These are phyloP conservation scores for Lagocephalus sceleratus DNA, from an alignment of 2,797 vertebrate species.

Conservation along the genomic window DNA sequence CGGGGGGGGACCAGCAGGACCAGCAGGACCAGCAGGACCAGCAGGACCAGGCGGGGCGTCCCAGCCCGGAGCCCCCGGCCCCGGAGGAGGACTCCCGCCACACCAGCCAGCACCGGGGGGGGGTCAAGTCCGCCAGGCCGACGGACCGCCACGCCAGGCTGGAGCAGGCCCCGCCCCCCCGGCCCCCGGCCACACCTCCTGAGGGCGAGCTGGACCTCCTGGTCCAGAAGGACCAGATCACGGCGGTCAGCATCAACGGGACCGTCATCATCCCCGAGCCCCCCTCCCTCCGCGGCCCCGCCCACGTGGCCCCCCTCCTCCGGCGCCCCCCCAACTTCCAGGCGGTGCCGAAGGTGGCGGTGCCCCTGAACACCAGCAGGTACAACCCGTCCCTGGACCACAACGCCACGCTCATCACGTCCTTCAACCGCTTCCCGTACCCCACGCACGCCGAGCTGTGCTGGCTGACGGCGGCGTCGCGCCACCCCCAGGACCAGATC, in stretches of 20 bases:
- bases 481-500: constrained; percentile 94
- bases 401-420: constrained; percentile 89
- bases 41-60: constrained; percentile 57
- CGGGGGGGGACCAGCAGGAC: constrained; percentile 27
- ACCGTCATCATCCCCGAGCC: constrained; percentile 83
- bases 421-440: constrained; percentile 96
- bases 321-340: constrained; percentile 94
- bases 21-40: constrained; percentile 53
- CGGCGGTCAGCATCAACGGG: constrained; percentile 84
- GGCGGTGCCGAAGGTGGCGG: constrained; percentile 90
- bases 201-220: constrained; percentile 70
- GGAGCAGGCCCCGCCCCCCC: constrained; percentile 78
- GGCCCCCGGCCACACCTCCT: constrained; percentile 64
- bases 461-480: constrained; percentile 92
- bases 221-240: constrained; percentile 79
- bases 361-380: constrained; percentile 93
- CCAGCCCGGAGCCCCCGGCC: constrained; percentile 64
- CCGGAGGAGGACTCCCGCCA: constrained; percentile 86
- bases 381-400: constrained; percentile 92
- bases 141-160: constrained; percentile 89
- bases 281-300: constrained; percentile 76
- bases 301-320: constrained; percentile 90
- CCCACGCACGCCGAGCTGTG: constrained; percentile 93
- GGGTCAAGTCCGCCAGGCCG: constrained; percentile 90
- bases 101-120: constrained; percentile 86